A percentile compares a stretch with the other conserved stretches of the same genome.
phyloP scores from a whole-genome alignment of 2,113 vertebrate species.

The Tretioscincus oriximinensis region DNA sequence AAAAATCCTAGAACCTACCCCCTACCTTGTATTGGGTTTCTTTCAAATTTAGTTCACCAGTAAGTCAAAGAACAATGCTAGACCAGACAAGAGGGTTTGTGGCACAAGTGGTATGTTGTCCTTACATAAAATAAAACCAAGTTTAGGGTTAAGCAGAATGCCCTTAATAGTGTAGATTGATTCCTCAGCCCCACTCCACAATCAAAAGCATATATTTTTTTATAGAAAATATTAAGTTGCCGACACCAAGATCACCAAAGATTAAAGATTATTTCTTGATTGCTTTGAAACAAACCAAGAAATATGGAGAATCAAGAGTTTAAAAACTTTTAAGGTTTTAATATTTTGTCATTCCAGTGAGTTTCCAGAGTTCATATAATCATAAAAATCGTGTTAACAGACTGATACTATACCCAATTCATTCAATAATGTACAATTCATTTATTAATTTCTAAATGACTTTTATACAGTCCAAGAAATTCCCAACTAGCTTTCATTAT shows the following conservation, averaged over 20 bases:
- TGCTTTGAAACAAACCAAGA: constrained; percentile 49
- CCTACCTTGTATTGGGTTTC: not conserved
- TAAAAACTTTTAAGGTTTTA: constrained; percentile 44
- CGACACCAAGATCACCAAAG: constrained; percentile 37
- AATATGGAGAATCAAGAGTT: constrained; percentile 46
- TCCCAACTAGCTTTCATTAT: constrained; percentile 29
- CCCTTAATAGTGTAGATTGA: constrained; percentile 26
- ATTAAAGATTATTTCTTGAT: constrained; percentile 45
- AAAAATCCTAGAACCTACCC: not conserved
- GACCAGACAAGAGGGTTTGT: constrained; percentile 57
- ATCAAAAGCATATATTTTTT: constrained; percentile 53
- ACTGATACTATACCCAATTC: not conserved
- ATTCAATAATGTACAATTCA: not conserved
- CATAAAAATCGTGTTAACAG: constrained; percentile 48
- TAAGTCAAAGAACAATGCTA: not conserved
- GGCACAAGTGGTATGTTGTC: constrained; percentile 38
- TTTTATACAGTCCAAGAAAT: not conserved
- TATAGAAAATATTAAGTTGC: constrained; percentile 48
- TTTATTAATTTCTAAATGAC: constrained; percentile 1
- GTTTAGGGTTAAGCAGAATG: constrained; percentile 56
- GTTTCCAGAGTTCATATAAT: constrained; percentile 51
- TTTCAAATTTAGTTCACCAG: not conserved
- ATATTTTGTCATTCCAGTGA: constrained; percentile 35
- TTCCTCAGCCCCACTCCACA: constrained; percentile 44
- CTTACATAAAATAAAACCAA: constrained; percentile 54